Base-by-base conservation (phyloP, 2,797 vertebrate genomes). In the Morus bassanus region DNA sequence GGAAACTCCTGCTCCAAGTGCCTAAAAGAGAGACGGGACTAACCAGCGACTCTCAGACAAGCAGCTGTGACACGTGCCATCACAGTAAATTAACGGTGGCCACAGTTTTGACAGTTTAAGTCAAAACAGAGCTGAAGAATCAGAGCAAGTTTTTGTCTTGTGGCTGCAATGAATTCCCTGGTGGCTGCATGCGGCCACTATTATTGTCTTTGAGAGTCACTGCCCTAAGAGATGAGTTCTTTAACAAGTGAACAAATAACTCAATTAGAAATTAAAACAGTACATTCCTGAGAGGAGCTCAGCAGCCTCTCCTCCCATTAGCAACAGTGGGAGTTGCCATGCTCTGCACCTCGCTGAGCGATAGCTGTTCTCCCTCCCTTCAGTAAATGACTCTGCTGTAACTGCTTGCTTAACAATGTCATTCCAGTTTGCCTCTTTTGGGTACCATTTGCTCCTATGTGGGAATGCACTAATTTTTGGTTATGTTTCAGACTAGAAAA, bases 221-320 rank as follows among this genome's bases (percentile, higher is more conserved):
- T 85, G 64, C 68, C 78, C 65, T 81, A 67, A 89, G 76, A 95
- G 73, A 88, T 67, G 75, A 81, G 51, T 39, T 89, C 53, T 92
- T 76, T 81, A 94, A 91, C 59, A 94, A 96, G 92, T 81, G 85
- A 94, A 89, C 59, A 82, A 95, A 76, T 84, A 88, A 72, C 64
- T 79, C 88, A 83, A 72, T 82, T 75, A 88, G 82, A 96, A 96
- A 95, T 86, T 69, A 93, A 95, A 95, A 31, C 72, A 59, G 73
- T 75, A 51, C 65, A 63, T 92, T 92, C 78, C 94, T 85, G 74
- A 73, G 85, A 59, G 60, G 45, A 83, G 61, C 65, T 88, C 70
- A 39, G 61, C 39, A 86, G 77, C 63, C 68, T 93, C 76, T 88
- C 69, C 76, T 94, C 31, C 77, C 39, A 24, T 72, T 77, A 89